phyloP scores from a whole-genome alignment of 2,797 vertebrate genomes.

The Melanotaenia boesemani region DNA sequence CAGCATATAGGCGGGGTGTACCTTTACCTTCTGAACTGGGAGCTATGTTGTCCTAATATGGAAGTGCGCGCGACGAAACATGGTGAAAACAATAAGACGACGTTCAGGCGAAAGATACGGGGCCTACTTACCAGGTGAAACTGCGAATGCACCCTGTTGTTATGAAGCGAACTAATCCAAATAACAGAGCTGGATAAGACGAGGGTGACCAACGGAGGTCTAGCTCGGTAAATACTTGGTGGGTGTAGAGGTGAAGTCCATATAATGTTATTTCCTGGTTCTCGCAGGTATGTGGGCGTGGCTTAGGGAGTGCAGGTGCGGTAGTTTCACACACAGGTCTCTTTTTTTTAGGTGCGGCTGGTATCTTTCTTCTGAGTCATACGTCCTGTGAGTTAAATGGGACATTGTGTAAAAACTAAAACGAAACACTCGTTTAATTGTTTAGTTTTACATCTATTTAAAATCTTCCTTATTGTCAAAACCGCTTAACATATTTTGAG shows the following conservation, averaged over 20 bases:
- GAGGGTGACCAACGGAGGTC: accelerated
- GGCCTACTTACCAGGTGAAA: constrained; percentile 64
- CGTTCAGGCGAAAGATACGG: background rate
- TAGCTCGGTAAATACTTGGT: background rate
- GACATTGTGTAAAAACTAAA: too few species aligned
- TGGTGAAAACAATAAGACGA: constrained; percentile 40
- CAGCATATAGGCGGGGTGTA: background rate
- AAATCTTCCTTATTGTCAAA: too few species aligned
- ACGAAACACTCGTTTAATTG: too few species aligned
- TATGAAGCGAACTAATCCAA: background rate
- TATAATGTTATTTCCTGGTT: constrained; percentile 75
- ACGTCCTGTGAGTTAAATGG: too few species aligned
- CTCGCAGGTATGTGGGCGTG: constrained; percentile 83
- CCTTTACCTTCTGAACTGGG: background rate
- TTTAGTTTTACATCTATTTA: too few species aligned
- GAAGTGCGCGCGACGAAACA: constrained; percentile 2
- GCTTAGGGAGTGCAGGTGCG: constrained; percentile 65
- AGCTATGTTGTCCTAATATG: constrained; percentile 17
- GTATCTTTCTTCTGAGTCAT: constrained; percentile 27
- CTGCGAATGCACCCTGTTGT: background rate
- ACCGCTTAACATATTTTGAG: too few species aligned
- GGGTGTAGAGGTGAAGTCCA: background rate
- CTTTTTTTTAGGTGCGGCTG: constrained; percentile 22
- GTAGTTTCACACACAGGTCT: background rate
- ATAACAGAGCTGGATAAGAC: accelerated